Conservation (phyloP, 2,888 invertebrate species). For the Troides aeacus region DNA sequence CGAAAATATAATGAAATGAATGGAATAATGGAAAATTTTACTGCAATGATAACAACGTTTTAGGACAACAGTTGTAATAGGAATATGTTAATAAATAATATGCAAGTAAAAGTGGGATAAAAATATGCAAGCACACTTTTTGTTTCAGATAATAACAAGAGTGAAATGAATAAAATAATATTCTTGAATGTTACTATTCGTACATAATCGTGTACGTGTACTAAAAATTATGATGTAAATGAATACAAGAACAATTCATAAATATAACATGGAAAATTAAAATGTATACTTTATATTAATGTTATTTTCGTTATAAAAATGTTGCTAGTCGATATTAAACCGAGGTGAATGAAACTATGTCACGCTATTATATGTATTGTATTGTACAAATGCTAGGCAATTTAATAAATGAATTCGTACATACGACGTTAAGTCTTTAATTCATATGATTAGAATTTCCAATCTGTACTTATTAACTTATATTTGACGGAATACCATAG, state of each 20-base stretch:
- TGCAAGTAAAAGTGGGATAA: no score
- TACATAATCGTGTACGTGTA: no score
- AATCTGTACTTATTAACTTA: background rate
- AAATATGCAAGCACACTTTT: no score
- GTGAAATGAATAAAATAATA: no score
- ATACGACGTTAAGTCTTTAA: no score
- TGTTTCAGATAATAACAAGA: no score
- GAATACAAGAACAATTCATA: background rate
- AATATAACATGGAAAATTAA: background rate
- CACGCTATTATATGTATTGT: background rate
- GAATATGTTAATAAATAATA: no score
- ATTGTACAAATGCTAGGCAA: slow-evolving; percentile 1
- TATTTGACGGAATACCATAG: background rate
- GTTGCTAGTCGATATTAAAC: slow-evolving; percentile 1
- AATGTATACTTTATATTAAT: background rate
- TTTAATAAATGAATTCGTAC: background rate
- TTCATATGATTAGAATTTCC: slow-evolving; percentile 5
- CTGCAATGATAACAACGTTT: no score
- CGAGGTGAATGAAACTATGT: slow-evolving; percentile 4
- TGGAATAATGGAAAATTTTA: no score
- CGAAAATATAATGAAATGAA: no score
- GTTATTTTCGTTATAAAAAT: background rate
- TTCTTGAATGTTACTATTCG: no score
- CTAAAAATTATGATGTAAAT: background rate
- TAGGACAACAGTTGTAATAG: no score